A percentile compares a stretch with the other conserved stretches of the same genome.
Evolutionary conservation across 2,888 invertebrate species (phyloP).

Genomic region (Poecilus cupreus): DNA sequence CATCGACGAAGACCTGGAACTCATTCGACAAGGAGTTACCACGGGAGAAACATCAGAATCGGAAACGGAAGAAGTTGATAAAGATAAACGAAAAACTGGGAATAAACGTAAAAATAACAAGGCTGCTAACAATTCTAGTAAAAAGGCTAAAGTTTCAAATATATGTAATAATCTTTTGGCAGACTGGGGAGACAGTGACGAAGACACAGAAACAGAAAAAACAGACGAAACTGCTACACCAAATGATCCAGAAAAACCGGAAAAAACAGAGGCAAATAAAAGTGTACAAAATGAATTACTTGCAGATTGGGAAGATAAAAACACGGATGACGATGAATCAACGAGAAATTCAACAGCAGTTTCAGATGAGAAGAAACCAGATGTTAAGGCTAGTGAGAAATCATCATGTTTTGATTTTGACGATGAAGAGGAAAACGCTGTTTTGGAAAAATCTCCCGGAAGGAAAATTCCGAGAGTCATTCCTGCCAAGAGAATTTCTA

Average conservation of each 20-base stretch:
- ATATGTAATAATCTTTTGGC: conserved; percentile 56
- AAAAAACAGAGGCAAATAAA: conserved; percentile 47
- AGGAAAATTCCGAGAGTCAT: conserved; percentile 81
- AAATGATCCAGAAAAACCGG: conserved; percentile 60
- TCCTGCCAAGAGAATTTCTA: conserved; percentile 64
- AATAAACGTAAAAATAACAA: conserved; percentile 69
- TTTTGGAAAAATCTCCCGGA: conserved; percentile 72
- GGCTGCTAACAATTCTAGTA: conserved; percentile 48
- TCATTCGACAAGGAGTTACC: conserved; percentile 64
- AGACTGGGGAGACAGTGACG: conserved; percentile 64
- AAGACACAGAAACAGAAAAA: conserved; percentile 65
- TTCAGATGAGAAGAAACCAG: conserved; percentile 68
- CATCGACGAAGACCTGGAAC: conserved; percentile 66
- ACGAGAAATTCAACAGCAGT: conserved; percentile 61
- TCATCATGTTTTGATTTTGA: conserved; percentile 88
- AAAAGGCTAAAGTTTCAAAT: conserved; percentile 51
- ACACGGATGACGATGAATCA: conserved; percentile 64
- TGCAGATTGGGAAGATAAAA: conserved; percentile 71
- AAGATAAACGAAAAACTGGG: conserved; percentile 70
- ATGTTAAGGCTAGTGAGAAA: conserved; percentile 68
- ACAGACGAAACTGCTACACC: conserved; percentile 56
- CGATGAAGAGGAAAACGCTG: conserved; percentile 80
- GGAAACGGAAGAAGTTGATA: conserved; percentile 60
- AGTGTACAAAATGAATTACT: conserved; percentile 48
- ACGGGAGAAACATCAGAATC: conserved; percentile 60